Evolutionary conservation across 1,140 invertebrate genomes (phyloP).

Genomic region (Drosophila tropicalis): DNA sequence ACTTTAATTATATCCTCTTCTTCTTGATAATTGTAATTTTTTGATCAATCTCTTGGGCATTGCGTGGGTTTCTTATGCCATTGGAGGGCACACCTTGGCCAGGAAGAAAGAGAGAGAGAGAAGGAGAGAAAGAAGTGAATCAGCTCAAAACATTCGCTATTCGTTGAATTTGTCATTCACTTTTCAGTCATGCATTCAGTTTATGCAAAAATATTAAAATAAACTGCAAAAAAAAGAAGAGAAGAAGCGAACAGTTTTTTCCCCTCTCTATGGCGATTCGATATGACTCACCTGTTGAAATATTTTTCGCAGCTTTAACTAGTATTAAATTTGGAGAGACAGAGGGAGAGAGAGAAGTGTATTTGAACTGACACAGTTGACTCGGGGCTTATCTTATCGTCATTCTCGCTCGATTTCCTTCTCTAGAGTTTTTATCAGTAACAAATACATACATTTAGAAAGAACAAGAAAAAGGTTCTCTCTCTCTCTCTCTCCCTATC

Average conservation of each 20-base stretch:
- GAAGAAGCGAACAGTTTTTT: background rate
- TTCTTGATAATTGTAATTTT: background rate
- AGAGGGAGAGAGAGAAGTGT: background rate
- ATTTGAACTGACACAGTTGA: background rate
- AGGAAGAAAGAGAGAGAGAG: background rate
- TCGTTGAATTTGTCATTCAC: constrained; percentile 33
- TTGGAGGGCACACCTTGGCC: constrained; percentile 28
- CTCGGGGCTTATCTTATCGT: constrained; percentile 41
- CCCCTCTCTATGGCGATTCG: background rate
- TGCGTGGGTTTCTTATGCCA: constrained; percentile 39
- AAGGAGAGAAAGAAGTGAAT: background rate
- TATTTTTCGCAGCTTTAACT: background rate
- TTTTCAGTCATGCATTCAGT: background rate
- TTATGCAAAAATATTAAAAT: constrained; percentile 49
- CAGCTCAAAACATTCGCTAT: constrained; percentile 4
- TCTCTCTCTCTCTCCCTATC: background rate
- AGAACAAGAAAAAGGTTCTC: constrained; percentile 16
- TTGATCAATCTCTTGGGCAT: constrained; percentile 3
- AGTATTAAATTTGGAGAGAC: background rate
- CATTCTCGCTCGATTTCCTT: constrained; percentile 17
- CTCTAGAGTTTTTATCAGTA: constrained; percentile 21
- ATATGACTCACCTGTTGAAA: constrained; percentile 11
- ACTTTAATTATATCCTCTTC: constrained; percentile 5
- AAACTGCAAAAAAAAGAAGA: background rate
- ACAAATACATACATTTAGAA: constrained; percentile 28